These are phyloP conservation scores for Xylocampa areola DNA, from an alignment of 2,888 invertebrate species.

Conservation along the genomic window DNA sequence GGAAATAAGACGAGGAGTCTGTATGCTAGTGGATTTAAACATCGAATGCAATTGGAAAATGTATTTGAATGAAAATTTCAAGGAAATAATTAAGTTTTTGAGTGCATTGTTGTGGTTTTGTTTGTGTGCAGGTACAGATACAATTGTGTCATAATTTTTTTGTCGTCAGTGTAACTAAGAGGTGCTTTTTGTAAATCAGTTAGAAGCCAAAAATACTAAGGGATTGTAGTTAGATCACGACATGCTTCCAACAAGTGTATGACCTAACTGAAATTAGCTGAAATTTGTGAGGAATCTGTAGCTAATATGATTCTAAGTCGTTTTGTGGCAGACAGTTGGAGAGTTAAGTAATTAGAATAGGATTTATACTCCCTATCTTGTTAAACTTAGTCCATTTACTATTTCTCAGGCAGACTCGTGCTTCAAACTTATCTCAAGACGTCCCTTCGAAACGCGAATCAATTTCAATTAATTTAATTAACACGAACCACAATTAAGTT, in stretches of 20 bases:
- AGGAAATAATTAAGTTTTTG: too few relatives aligned
- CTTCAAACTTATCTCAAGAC: slow-evolving; percentile 27
- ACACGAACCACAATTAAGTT: slow-evolving; percentile 71
- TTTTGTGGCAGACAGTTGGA: background rate
- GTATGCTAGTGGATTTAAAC: slow-evolving; percentile 17
- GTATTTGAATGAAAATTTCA: too few relatives aligned
- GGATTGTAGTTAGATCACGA: too few relatives aligned
- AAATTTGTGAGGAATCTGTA: background rate
- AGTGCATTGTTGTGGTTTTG: too few relatives aligned
- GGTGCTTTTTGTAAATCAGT: too few relatives aligned
- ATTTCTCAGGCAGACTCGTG: slow-evolving; percentile 17
- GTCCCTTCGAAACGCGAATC: slow-evolving; percentile 32
- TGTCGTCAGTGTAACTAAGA: too few relatives aligned
- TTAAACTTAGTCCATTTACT: slow-evolving; percentile 18
- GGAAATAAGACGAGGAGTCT: slow-evolving; percentile 26
- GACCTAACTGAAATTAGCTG: background rate
- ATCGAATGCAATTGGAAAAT: slow-evolving; percentile 31
- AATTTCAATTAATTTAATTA: slow-evolving; percentile 69
- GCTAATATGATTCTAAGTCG: background rate
- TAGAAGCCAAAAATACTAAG: too few relatives aligned
- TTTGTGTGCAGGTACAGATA: too few relatives aligned
- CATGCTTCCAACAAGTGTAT: too few relatives aligned
- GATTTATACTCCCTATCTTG: slow-evolving; percentile 8
- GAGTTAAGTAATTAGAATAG: slow-evolving; percentile 13
- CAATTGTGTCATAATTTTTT: too few relatives aligned